Base-by-base conservation (phyloP, 2,888 invertebrate species). In the Ophion slaviceki region DNA sequence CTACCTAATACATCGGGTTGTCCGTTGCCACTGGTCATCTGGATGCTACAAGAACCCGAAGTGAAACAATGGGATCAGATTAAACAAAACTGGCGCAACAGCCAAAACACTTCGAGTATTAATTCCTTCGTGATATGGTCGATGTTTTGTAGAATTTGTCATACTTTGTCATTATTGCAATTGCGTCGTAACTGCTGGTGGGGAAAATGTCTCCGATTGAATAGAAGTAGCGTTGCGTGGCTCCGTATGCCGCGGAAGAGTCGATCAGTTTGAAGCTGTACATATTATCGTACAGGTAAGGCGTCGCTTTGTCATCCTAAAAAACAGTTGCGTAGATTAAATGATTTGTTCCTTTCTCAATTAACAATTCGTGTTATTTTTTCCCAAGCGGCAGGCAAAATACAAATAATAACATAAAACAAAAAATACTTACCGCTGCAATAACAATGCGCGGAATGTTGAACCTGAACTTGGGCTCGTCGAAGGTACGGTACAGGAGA, bases 401-500 rank as follows among this genome's bases (percentile, higher is more conserved):
- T 3, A n/a, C 14, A 24, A 67, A 67, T 67, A 40, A n/a, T 1
- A 8, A 8, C 40, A 40, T 3, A 61, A 24, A 24, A 2, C 28
- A 47, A 53, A 36, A 71, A 36, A 24, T 40, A 77, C 71, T 76
- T 2, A 71, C 82, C 36, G 7, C 1, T 2, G 45, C 70, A n/a
- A 82, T 77, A 2, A 82, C 28, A 4, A 82, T 53, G 6, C 77
- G 64, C 1, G 70, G 76, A 14, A 82, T 71, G 71, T 82, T 82
- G 64, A 82, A 82, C 28, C 82, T 53, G 71, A 82, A 71, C 53
- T 82, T 76, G 11, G 82, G 82, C 11, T 77, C 64, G 17, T 82
- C 82, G 10, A 82, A 82, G 45, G 77, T 82, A 64, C 82, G 76
- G 53, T 82, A 82, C 40, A 82, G 11, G 2, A 82, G 77, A 76